phyloP scores from a whole-genome alignment of 2,113 vertebrate genomes.

The Corynorhinus townsendii region DNA sequence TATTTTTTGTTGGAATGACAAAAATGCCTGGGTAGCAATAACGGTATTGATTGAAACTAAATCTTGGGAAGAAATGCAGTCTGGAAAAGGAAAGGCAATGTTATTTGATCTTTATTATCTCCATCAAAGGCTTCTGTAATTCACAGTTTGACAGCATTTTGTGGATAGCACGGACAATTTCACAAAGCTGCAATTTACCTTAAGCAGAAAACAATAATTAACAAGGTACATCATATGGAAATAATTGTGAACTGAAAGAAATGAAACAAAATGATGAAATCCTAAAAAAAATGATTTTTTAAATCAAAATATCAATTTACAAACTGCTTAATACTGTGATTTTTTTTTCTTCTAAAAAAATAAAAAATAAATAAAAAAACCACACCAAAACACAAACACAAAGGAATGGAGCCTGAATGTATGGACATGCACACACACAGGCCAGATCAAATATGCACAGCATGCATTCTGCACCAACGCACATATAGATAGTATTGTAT shows the following conservation, averaged over 20 bases:
- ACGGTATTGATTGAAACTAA: constrained; percentile 36
- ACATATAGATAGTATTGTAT: neutral
- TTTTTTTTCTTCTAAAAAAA: neutral
- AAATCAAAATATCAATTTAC: neutral
- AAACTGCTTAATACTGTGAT: neutral
- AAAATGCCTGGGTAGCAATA: neutral
- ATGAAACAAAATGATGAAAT: constrained; percentile 29
- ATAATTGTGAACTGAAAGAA: constrained; percentile 26
- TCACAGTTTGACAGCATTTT: constrained; percentile 45
- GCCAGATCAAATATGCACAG: neutral
- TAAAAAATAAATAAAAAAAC: neutral
- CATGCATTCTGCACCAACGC: neutral
- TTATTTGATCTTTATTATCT: neutral
- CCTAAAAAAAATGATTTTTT: constrained; percentile 5
- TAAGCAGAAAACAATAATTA: constrained; percentile 43
- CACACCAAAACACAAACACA: neutral
- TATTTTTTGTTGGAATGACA: neutral
- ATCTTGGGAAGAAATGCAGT: neutral
- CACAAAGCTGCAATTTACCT: neutral
- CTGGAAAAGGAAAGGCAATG: constrained; percentile 14
- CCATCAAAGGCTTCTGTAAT: neutral
- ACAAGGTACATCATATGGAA: neutral
- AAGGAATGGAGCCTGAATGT: neutral
- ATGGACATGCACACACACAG: neutral
- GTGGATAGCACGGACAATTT: neutral